Evolutionary conservation across 1,140 invertebrate genomes (phyloP).

Genomic region (Neelides sp.): DNA sequence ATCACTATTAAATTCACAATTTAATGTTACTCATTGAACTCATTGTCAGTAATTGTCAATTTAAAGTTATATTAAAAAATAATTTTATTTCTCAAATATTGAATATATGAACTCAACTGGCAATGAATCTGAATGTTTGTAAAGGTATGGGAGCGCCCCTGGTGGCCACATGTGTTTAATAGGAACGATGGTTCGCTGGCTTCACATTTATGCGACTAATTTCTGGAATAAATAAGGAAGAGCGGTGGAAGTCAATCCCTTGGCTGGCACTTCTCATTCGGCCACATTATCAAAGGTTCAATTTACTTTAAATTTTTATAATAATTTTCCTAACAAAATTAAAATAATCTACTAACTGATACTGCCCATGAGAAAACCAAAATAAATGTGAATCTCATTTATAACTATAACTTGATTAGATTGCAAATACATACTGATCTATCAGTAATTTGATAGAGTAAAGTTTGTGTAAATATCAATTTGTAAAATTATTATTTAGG

Average conservation of each 20-base stretch:
- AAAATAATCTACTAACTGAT: no score
- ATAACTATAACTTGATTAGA: no score
- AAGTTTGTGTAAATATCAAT: no score
- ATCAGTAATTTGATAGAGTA: no score
- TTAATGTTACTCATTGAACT: background rate
- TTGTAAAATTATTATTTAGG: background rate
- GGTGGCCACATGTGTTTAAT: background rate
- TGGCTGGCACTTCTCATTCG: background rate
- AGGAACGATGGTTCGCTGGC: background rate
- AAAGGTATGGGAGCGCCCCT: background rate
- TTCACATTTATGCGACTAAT: background rate
- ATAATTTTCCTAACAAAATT: no score
- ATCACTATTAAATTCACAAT: background rate
- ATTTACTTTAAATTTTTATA: no score
- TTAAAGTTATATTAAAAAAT: background rate
- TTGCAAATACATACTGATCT: no score
- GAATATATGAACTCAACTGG: background rate
- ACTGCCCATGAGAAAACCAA: no score
- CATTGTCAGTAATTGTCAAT: background rate
- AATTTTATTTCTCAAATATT: background rate
- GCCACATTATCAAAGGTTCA: background rate
- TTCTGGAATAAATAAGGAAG: background rate
- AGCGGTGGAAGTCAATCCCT: background rate
- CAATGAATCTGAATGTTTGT: background rate
- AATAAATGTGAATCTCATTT: no score